Percentiles rank a stretch among this genome's conserved stretches.
phyloP scores from a whole-genome alignment of 2,888 invertebrate genomes.

The Neoascia interrupta region DNA sequence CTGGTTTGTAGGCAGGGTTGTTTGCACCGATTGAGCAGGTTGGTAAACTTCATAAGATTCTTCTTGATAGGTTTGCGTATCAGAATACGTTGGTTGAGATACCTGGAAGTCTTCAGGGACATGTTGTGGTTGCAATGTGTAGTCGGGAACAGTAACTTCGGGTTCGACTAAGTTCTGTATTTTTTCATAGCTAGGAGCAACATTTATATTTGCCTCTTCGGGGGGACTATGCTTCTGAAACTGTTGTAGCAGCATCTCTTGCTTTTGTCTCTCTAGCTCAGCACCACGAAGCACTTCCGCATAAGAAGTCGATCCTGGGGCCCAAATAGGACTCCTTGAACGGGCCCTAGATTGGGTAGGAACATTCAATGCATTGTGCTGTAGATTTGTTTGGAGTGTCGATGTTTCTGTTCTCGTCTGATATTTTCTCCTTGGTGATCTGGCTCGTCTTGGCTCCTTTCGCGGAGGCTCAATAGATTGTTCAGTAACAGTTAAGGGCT shows the following conservation, averaged over 20 bases:
- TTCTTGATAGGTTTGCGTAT: conserved; percentile 15
- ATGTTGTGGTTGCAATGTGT: conserved; percentile 15
- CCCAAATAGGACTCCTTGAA: conserved; percentile 87
- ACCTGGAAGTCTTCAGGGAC: background rate
- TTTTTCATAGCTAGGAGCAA: conserved; percentile 2
- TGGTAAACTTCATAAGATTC: conserved; percentile 38
- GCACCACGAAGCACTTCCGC: conserved; percentile 88
- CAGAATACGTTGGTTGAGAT: conserved; percentile 5
- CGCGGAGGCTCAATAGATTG: conserved; percentile 20
- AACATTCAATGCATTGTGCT: conserved; percentile 22
- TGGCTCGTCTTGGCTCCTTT: conserved; percentile 40
- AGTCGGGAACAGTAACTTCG: conserved; percentile 12
- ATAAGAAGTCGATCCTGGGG: conserved; percentile 87
- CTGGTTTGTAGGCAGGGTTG: conserved; percentile 39
- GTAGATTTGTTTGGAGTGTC: background rate
- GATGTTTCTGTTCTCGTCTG: conserved; percentile 5
- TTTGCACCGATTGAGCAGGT: conserved; percentile 44
- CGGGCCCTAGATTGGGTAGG: conserved; percentile 78
- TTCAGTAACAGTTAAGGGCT: conserved; percentile 6
- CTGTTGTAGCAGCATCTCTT: conserved; percentile 33
- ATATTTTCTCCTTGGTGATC: conserved; percentile 52
- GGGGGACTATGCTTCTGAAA: background rate
- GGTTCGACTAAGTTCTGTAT: background rate
- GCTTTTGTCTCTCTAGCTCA: conserved; percentile 75
- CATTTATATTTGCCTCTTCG: background rate